Percentiles rank a stretch among this genome's conserved stretches.
These are phyloP conservation scores for Caenorhabditis sp. DNA, from an alignment of 2,888 invertebrate species.

Conservation along the genomic window DNA sequence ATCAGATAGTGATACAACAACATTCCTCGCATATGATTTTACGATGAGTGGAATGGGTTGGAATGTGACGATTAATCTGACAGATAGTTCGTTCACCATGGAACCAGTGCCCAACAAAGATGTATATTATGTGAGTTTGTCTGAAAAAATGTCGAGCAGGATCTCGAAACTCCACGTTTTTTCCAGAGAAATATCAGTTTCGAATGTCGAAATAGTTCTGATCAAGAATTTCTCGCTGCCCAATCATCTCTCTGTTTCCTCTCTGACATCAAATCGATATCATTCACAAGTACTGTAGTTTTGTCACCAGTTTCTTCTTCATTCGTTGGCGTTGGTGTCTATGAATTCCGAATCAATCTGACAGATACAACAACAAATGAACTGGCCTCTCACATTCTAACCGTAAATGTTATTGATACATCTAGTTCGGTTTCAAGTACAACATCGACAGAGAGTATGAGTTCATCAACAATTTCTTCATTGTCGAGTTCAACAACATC, in stretches of 20 bases:
- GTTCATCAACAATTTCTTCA: not conserved
- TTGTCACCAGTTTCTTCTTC: not conserved
- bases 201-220: conserved; percentile 13
- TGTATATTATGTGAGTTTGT: not conserved
- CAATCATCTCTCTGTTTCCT: not conserved
- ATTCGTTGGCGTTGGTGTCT: conserved; percentile 14
- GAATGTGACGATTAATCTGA: conserved; percentile 14
- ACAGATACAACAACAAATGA: conserved; percentile 10
- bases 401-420: conserved; percentile 15
- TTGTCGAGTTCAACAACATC: conserved; percentile 11
- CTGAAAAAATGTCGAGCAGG: too few relatives aligned
- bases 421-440: not conserved
- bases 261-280: not conserved
- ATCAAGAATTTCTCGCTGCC: conserved; percentile 7
- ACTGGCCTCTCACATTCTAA: conserved; percentile 24
- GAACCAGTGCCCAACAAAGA: conserved; percentile 23
- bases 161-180: not conserved
- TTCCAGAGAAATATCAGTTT: conserved; percentile 19
- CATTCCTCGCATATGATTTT: conserved; percentile 18
- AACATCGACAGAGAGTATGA: not conserved
- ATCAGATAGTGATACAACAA: not conserved
- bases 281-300: not conserved
- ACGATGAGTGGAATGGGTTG: conserved; percentile 6
- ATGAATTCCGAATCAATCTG: conserved; percentile 18
- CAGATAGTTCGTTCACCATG: conserved; percentile 5